phyloP scores from a whole-genome alignment of 2,113 vertebrate genomes.

The Ctenomys sociabilis region DNA sequence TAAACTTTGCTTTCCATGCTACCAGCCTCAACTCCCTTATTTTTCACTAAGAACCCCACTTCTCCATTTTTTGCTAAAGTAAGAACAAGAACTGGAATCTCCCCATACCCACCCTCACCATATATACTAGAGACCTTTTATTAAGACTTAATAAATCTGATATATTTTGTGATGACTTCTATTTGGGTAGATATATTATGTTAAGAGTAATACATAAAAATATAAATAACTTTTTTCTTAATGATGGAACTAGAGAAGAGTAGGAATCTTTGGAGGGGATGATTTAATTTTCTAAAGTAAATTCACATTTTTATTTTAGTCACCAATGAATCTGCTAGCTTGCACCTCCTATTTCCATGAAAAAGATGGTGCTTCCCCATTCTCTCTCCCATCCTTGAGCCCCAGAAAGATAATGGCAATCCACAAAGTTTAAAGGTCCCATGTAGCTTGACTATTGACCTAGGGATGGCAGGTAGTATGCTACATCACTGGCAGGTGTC shows the following conservation, averaged over 20 bases:
- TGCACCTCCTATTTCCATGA: not conserved
- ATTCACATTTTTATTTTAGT: not conserved
- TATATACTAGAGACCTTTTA: not conserved
- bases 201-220: not conserved
- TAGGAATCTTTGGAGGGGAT: not conserved
- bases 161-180: not conserved
- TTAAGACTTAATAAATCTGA: not conserved
- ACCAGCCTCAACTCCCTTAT: not conserved
- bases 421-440: not conserved
- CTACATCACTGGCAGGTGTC: not conserved
- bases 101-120: not conserved
- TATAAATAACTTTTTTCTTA: not conserved
- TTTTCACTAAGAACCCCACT: not conserved
- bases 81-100: not conserved
- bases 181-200: not conserved
- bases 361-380: not conserved
- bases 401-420: not conserved
- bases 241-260: not conserved
- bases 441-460: not conserved
- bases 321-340: not conserved
- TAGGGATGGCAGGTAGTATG: not conserved
- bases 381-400: not conserved
- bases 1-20: not conserved
- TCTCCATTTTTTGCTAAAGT: not conserved
- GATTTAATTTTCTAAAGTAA: slow-evolving; percentile 3